These are phyloP conservation scores for Falco cherrug DNA, from an alignment of 2,797 vertebrate species.

Conservation along the genomic window DNA sequence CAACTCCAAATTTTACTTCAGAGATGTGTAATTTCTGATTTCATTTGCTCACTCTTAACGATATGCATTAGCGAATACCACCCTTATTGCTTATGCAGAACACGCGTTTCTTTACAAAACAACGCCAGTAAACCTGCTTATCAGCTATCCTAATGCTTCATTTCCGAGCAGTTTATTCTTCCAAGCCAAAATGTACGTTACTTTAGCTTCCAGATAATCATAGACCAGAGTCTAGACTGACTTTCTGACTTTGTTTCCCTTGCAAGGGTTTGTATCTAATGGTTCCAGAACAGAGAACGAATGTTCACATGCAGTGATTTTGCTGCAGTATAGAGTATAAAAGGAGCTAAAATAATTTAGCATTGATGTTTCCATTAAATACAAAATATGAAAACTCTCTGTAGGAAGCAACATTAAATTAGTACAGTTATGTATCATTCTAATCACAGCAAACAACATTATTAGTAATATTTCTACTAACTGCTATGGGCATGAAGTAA, in stretches of 20 bases:
- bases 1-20: not conserved
- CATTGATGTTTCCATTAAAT: not conserved
- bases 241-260: not conserved
- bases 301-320: not conserved
- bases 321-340: not conserved
- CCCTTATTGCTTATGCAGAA: not conserved
- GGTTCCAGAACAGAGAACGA: not conserved
- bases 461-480: not conserved
- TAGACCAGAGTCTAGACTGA: not conserved
- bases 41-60: not conserved
- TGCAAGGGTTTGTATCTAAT: not conserved
- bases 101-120: not conserved
- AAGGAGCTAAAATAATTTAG: not conserved
- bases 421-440: not conserved
- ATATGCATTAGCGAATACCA: not conserved
- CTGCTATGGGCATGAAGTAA: not conserved
- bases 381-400: not conserved
- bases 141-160: not conserved
- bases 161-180: not conserved
- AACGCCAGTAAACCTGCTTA: not conserved
- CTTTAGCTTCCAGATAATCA: not conserved
- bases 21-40: not conserved
- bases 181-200: not conserved
- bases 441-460: not conserved
- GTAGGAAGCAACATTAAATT: not conserved